These are phyloP conservation scores for Pseudocheirus occidentalis DNA, from an alignment of 2,797 vertebrate genomes.

Conservation along the genomic window DNA sequence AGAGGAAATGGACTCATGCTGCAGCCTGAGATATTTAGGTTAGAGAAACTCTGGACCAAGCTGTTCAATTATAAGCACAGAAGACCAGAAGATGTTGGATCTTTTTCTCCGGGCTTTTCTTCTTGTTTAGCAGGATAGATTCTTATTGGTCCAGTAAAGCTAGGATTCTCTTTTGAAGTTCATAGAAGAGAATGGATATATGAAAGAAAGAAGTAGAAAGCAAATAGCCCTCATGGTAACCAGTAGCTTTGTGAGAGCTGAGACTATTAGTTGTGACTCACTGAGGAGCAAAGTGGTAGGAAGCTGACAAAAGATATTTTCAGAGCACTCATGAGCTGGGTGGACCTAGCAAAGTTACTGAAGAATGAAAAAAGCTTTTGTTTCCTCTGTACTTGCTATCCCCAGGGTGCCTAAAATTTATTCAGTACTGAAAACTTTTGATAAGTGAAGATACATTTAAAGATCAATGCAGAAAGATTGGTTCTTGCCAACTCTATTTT, in stretches of 20 bases:
- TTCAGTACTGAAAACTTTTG: constrained; percentile 42
- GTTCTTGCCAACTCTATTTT: neutral
- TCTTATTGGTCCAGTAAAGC: neutral
- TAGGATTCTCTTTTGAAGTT: constrained; percentile 35
- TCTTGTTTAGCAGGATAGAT: neutral
- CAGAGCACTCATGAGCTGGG: neutral
- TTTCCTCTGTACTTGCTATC: neutral
- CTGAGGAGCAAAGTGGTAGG: neutral
- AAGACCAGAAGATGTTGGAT: neutral
- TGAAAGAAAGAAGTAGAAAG: neutral
- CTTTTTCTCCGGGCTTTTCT: neutral
- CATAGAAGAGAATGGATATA: neutral
- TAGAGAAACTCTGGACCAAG: neutral
- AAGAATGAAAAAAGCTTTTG: neutral
- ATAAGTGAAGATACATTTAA: constrained; percentile 40
- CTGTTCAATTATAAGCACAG: neutral
- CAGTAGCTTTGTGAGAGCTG: neutral
- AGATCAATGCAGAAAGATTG: neutral
- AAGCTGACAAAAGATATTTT: constrained; percentile 34
- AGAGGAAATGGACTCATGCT: neutral
- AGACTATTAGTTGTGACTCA: constrained; percentile 14
- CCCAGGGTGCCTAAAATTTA: constrained; percentile 24
- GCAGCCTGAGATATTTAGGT: neutral
- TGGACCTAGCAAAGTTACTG: neutral
- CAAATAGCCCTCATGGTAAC: neutral